Base-by-base conservation (phyloP, 1,140 invertebrate species). In the Euschistus heros region DNA sequence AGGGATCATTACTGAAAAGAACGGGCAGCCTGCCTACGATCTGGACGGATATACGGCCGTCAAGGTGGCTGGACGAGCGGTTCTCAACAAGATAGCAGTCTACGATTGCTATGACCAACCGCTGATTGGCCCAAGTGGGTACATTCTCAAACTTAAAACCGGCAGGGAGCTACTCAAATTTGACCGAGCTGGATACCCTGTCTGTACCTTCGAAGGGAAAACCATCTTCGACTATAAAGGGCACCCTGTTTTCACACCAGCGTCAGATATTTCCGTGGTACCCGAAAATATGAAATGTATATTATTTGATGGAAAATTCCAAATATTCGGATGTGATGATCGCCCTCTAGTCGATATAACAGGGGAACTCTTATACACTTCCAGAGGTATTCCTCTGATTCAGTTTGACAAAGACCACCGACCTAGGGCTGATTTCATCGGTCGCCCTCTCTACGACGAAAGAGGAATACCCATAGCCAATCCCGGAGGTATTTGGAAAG, bases 401-500 rank as follows among this genome's bases (percentile, higher is more conserved):
- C 26, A 42, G 13, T 26, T 61, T n/a, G 33, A 33, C 26, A 26
- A 61, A 37, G 18, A 24, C 4, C 26, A 30, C 6, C 3, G 27
- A 17, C 27, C 30, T 13, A 18, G 30, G 13, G 17, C 27, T 18
- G 59, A 61, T 15, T 26, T 7, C 10, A 26, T 37, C 1, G 59
- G 59, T 8, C 30, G 59, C 7, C 27, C 59, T 7, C 15, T 61
- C 4, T 61, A 33, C 17, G 59, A 61, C 30, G 17, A 17, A 7
- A n/a, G 59, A 61, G 59, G 59, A 5, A 44, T 61, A 14, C 30
- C 59, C 10, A 26, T 61, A 17, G n/a, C 26, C 10, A 33, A 61
- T 57, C 54, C 54, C 7, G 54, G 54, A 17, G n/a, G 54, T 17
- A 5, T 57, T 15, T 57, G 54, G 54, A 22, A 26, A 26, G n/a